These are phyloP conservation scores for Pyrochroa serraticornis DNA, from an alignment of 2,888 invertebrate species.

Conservation along the genomic window DNA sequence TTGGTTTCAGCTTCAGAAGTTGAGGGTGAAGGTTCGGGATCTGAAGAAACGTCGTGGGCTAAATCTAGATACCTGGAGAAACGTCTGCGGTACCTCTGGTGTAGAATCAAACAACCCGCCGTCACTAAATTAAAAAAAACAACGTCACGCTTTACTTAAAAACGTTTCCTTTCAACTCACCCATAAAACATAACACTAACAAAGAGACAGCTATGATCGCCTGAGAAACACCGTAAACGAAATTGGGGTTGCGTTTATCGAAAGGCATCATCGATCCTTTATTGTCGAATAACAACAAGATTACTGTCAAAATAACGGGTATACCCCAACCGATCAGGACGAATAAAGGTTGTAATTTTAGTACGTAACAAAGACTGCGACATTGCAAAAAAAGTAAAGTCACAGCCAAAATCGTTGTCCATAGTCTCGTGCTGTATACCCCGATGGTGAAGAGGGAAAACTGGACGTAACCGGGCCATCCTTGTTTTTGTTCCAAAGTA, in stretches of 20 bases:
- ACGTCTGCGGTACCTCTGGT: constrained; percentile 78
- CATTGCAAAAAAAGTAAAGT: constrained; percentile 82
- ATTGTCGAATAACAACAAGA: constrained; percentile 67
- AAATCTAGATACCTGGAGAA: constrained; percentile 69
- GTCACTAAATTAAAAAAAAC: constrained; percentile 65
- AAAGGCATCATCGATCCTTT: constrained; percentile 58
- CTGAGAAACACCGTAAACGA: constrained; percentile 78
- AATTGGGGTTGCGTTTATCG: constrained; percentile 73
- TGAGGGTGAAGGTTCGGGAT: constrained; percentile 27
- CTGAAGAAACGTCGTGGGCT: constrained; percentile 64
- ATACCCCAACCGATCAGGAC: constrained; percentile 65
- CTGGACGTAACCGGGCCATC: constrained; percentile 74
- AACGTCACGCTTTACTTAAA: neutral
- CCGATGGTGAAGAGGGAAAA: constrained; percentile 78
- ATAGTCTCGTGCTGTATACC: constrained; percentile 81
- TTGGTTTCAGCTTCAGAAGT: constrained; percentile 39
- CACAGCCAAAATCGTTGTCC: constrained; percentile 84
- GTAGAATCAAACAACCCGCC: constrained; percentile 79
- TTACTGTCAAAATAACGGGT: constrained; percentile 71
- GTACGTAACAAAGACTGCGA: constrained; percentile 81
- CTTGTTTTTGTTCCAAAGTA: constrained; percentile 60
- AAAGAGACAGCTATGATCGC: constrained; percentile 79
- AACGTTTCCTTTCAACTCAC: constrained; percentile 60
- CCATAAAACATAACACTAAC: constrained; percentile 78
- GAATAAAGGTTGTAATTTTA: constrained; percentile 75